Conservation (phyloP, 2,888 invertebrate genomes). For the Rhogogaster chlorosoma region DNA sequence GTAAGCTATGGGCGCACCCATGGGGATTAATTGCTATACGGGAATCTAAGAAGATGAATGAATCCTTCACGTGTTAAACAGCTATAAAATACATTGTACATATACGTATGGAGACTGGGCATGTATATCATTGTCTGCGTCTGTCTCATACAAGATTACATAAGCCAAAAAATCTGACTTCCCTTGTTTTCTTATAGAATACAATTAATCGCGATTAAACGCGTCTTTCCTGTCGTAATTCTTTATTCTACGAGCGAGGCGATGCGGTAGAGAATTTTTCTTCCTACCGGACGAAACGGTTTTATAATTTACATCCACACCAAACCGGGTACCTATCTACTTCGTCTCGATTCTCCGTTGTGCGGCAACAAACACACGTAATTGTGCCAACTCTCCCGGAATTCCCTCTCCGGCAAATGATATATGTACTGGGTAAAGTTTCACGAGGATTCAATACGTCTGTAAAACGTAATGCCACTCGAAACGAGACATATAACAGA, state of each 20-base stretch:
- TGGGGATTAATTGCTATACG: slow-evolving; percentile 37
- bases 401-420: slow-evolving; percentile 16
- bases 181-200: background rate
- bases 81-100: background rate
- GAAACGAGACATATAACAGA: background rate
- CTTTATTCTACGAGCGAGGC: background rate
- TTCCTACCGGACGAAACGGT: slow-evolving; percentile 32
- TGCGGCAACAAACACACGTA: background rate
- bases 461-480: background rate
- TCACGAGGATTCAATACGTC: background rate
- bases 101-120: background rate
- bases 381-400: slow-evolving; percentile 41
- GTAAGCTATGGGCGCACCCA: slow-evolving; percentile 40
- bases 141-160: background rate
- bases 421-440: background rate
- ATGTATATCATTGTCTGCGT: background rate
- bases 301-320: background rate
- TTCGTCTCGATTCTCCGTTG: background rate
- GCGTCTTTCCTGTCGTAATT: slow-evolving; percentile 19
- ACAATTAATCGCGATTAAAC: slow-evolving; percentile 34
- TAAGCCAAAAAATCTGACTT: slow-evolving; percentile 16
- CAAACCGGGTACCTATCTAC: background rate
- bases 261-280: slow-evolving; percentile 20
- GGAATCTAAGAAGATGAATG: background rate
- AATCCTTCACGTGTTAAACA: slow-evolving; percentile 25